Evolutionary conservation across 2,888 invertebrate species (phyloP).

Genomic region (Drosophila neoperkinsi): DNA sequence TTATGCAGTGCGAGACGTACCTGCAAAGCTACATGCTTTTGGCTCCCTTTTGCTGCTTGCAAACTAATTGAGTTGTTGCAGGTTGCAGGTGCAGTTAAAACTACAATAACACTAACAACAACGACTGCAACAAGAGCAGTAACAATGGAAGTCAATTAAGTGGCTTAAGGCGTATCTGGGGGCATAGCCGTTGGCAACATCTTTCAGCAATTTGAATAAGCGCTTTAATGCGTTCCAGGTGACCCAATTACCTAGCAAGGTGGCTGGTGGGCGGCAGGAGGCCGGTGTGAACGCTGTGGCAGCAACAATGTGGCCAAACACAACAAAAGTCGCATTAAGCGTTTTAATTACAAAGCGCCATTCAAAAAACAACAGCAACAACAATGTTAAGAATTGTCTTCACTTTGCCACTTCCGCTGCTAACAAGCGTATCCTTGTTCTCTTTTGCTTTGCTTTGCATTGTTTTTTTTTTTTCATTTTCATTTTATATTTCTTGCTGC

Average conservation of each 20-base stretch:
- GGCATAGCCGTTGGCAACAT: constrained; percentile 49
- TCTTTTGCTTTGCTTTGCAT: constrained; percentile 20
- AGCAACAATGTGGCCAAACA: constrained; percentile 19
- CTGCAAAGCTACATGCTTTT: constrained; percentile 23
- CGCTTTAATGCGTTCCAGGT: constrained; percentile 63
- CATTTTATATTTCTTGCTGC: background rate
- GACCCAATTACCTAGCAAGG: constrained; percentile 60
- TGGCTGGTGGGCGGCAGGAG: background rate
- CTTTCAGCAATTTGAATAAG: constrained; percentile 69
- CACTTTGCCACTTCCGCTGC: constrained; percentile 62
- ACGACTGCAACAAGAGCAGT: constrained; percentile 22
- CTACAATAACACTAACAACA: constrained; percentile 6
- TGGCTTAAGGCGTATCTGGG: constrained; percentile 47
- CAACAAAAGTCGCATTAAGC: constrained; percentile 68
- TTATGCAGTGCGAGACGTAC: constrained; percentile 64
- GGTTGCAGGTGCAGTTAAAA: constrained; percentile 28
- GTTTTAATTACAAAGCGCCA: constrained; percentile 69
- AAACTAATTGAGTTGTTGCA: constrained; percentile 69
- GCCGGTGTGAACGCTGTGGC: constrained; percentile 6
- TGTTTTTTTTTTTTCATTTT: background rate
- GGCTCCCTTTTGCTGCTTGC: constrained; percentile 2
- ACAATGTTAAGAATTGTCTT: constrained; percentile 41
- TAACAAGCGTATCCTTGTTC: constrained; percentile 73
- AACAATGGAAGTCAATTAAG: constrained; percentile 67
- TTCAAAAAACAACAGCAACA: constrained; percentile 17